phyloP scores from a whole-genome alignment of 2,888 invertebrate genomes.

The Cenopis cana region DNA sequence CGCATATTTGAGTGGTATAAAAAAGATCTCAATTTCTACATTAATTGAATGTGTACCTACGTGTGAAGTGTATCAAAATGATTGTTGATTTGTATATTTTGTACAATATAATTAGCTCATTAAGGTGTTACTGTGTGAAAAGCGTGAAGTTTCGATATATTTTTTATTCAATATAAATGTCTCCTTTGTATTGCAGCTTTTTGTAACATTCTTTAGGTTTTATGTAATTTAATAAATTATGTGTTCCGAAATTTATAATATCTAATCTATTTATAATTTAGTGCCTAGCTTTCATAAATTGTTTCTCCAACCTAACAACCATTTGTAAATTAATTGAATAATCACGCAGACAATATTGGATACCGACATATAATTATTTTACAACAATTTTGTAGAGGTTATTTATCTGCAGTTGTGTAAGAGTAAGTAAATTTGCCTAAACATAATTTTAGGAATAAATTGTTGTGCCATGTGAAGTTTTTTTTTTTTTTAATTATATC shows the following conservation, averaged over 20 bases:
- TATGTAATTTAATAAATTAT: neutral
- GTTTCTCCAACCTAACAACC: neutral
- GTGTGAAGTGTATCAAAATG: conserved; percentile 17
- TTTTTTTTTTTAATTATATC: neutral
- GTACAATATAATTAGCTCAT: conserved; percentile 6
- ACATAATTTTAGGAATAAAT: conserved; percentile 36
- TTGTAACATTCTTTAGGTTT: neutral
- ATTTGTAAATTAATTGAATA: conserved; percentile 3
- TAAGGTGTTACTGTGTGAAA: neutral
- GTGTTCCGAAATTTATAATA: neutral
- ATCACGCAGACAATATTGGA: conserved; percentile 28
- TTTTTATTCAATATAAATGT: too few relatives aligned
- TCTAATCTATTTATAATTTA: neutral
- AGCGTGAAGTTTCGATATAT: neutral
- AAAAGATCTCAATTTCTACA: too few relatives aligned
- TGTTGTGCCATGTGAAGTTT: conserved; percentile 19
- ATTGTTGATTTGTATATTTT: conserved; percentile 26
- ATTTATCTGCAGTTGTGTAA: neutral
- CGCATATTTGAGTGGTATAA: too few relatives aligned
- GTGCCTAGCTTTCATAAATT: neutral
- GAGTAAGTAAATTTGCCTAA: conserved; percentile 16
- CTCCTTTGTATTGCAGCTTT: neutral
- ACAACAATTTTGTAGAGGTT: neutral
- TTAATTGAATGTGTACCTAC: neutral
- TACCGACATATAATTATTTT: neutral